These are phyloP conservation scores for Xestia c-nigrum DNA, from an alignment of 2,888 invertebrate species.

Conservation along the genomic window DNA sequence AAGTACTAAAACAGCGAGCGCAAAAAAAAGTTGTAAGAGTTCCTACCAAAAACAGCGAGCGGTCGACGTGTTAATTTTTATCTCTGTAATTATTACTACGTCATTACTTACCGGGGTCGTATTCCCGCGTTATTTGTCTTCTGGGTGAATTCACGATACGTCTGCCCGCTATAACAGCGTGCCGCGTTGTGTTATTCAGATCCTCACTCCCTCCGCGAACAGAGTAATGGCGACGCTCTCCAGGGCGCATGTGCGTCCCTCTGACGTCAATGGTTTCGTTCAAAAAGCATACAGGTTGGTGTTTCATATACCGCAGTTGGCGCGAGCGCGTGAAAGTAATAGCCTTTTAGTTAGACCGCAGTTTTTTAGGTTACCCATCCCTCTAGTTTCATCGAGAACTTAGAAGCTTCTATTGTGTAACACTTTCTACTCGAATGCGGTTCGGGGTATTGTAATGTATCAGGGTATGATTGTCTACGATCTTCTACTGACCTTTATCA, in stretches of 20 bases:
- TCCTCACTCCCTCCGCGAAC: conserved; percentile 58
- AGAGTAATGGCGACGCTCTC: conserved; percentile 68
- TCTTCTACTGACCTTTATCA: neutral
- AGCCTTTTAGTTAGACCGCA: conserved; percentile 45
- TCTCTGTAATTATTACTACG: conserved; percentile 67
- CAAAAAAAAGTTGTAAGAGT: conserved; percentile 22
- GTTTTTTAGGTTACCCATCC: conserved; percentile 41
- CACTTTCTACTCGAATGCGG: too few relatives aligned
- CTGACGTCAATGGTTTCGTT: conserved; percentile 90
- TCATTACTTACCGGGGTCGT: conserved; percentile 80
- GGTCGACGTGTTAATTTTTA: conserved; percentile 56
- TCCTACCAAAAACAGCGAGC: conserved; percentile 18
- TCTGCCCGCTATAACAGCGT: conserved; percentile 77
- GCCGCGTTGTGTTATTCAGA: conserved; percentile 79
- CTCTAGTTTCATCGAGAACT: conserved; percentile 13
- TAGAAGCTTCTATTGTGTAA: neutral
- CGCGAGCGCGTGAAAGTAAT: conserved; percentile 63
- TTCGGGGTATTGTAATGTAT: neutral
- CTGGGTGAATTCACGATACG: conserved; percentile 72
- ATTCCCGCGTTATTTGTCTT: conserved; percentile 80
- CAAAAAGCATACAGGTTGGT: conserved; percentile 87
- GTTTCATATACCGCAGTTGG: conserved; percentile 72
- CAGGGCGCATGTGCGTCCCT: conserved; percentile 78
- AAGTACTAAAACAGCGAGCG: neutral
- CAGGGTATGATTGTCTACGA: neutral